Evolutionary conservation across 1,140 invertebrate species (phyloP).

Genomic region (Drosophila murphyi): DNA sequence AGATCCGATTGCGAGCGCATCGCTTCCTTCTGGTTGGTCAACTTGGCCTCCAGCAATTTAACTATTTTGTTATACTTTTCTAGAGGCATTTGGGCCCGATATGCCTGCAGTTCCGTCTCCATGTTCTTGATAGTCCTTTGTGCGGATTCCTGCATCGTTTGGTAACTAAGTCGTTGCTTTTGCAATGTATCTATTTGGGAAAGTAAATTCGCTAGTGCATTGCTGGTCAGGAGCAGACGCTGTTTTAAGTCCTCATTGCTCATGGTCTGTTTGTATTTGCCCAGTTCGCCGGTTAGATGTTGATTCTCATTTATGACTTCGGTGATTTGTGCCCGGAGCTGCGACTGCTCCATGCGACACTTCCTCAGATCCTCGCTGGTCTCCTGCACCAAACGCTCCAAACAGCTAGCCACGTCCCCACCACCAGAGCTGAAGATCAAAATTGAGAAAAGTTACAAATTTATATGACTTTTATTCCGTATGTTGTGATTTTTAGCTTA

Average conservation of each 20-base stretch:
- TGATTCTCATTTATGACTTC: constrained; percentile 60
- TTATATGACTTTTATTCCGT: not conserved
- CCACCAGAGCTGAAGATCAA: not conserved
- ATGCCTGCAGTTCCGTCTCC: constrained; percentile 66
- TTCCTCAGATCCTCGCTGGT: constrained; percentile 57
- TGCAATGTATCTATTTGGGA: constrained; percentile 58
- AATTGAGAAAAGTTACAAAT: not conserved
- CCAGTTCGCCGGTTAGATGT: constrained; percentile 33
- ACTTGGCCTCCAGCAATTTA: constrained; percentile 50
- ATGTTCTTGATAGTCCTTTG: constrained; percentile 63
- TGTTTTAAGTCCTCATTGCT: constrained; percentile 34
- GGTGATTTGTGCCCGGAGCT: constrained; percentile 38
- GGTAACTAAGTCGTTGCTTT: constrained; percentile 52
- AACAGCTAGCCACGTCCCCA: constrained; percentile 38
- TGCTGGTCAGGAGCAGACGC: constrained; percentile 42
- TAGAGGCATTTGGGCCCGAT: constrained; percentile 55
- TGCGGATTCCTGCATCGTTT: constrained; percentile 49
- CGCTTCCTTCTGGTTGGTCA: constrained; percentile 49
- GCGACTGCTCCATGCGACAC: constrained; percentile 45
- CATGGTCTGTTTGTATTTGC: constrained; percentile 19
- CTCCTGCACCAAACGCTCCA: constrained; percentile 49
- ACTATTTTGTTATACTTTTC: constrained; percentile 47
- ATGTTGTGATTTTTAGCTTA: not conserved
- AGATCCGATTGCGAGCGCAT: constrained; percentile 56
- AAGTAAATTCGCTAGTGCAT: constrained; percentile 55